Base-by-base conservation (phyloP, 2,888 invertebrate genomes). In the Erebia palarica region DNA sequence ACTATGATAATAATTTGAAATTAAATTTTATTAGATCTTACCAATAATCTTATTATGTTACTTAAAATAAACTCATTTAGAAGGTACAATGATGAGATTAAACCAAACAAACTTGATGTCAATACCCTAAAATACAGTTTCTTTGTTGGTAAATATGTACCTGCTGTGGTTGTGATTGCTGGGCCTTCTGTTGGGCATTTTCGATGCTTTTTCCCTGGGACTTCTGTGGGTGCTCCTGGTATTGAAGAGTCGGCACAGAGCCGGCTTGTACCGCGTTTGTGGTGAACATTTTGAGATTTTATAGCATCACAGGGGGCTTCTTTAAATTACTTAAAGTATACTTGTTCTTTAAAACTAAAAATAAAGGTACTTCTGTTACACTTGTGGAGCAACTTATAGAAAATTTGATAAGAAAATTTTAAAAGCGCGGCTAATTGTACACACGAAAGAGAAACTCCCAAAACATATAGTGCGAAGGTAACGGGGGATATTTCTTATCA, bases 211-310 rank as follows among this genome's bases (percentile, higher is more conserved):
- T 95, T 67, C 94, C 94, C 83, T 94, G 94, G 8, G 94, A 91
- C 78, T 94, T 94, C 76, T 94, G 94, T 74, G 94, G 93, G 82
- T 96, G 95, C 75, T 95, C 95, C 84, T 96, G 96, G 84, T 96
- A 96, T 84, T 96, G 96, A 75, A 96, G 94, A 67, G 94, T 93
- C 78, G 95, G 94, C 80, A 95, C 95, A 71, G 94, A 90, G 77
- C 94, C 94, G 86, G 94, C 91, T 84, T 94, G 94, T 76, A 95
- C 94, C 59, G 94, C 86, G 83, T 95, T 95, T 75, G 94, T 94
- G 60, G 95, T 94, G 81, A 95, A 95, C 94, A 95, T 95, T 75
- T 86, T 90, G 44, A 65, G 36, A n/a, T 53, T 69, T 58, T 71
- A 65, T 71, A 65, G 58, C 71, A 73, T 75, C 51, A 69, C 67